Conservation (phyloP, 2,113 vertebrate genomes). For the Rhegmatorhina hoffmannsi region DNA sequence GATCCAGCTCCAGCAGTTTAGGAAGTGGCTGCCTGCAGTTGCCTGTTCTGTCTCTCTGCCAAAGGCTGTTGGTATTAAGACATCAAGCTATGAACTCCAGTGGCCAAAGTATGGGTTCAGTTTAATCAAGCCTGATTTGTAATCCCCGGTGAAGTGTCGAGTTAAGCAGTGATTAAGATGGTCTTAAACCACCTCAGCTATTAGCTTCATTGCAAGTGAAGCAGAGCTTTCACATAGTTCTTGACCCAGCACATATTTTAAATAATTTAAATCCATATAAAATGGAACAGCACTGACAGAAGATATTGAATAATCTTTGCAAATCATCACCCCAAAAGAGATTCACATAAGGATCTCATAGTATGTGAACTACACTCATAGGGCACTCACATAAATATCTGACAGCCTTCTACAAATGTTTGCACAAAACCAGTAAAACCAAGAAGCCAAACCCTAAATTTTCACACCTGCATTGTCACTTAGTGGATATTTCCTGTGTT, state of each 20-base stretch:
- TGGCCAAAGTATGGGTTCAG: not conserved
- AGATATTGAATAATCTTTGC: not conserved
- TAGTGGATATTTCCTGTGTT: not conserved
- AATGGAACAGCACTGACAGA: not conserved
- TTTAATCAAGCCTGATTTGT: conserved; percentile 48
- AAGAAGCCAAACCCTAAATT: not conserved
- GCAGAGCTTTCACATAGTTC: not conserved
- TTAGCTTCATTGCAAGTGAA: conserved; percentile 11
- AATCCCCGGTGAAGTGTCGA: not conserved
- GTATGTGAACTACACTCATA: not conserved
- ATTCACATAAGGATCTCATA: not conserved
- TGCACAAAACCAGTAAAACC: not conserved
- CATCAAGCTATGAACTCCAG: not conserved
- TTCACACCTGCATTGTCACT: not conserved
- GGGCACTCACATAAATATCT: not conserved
- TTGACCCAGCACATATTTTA: conserved; percentile 27
- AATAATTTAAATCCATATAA: conserved; percentile 23
- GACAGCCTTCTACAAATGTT: not conserved
- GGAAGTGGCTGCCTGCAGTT: not conserved
- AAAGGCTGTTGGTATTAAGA: conserved; percentile 24
- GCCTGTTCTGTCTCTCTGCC: not conserved
- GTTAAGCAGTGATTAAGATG: conserved; percentile 36
- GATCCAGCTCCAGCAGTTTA: not conserved
- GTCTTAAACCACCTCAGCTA: conserved; percentile 22
- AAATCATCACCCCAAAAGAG: not conserved